Base-by-base conservation (phyloP, 2,797 vertebrate species). In the Clangula hyemalis region DNA sequence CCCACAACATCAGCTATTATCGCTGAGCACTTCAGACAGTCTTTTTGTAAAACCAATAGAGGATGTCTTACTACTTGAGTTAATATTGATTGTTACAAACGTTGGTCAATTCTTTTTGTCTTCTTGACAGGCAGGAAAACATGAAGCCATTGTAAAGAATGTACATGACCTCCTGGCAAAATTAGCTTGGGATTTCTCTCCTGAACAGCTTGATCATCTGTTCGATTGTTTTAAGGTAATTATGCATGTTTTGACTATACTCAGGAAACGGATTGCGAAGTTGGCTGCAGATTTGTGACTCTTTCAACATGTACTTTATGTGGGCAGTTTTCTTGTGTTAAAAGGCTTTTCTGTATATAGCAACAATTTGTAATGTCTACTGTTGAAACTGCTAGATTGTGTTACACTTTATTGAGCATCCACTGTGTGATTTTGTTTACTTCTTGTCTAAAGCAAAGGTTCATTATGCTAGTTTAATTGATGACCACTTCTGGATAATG, bases 111-210 rank as follows among this genome's bases (percentile, higher is more conserved):
- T 85, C n/a, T 85, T 91, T 86, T 39, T 95, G 69, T 86, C 27
- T n/a, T 80, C 83, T 61, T 80, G 75, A 91, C 88, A 99, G 99
- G 99, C 99, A 92, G 99, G 99, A 89, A 99, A 99, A 94, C 99
- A 99, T 81, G 99, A 99, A 98, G 99, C 99, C 81, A 99, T 99
- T 98, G 99, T 99, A 92, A 99, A 99, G 97, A 99, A 99, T 93
- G 99, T 99, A 94, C 99, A 99, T 80, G 99, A 99, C 97, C 98
- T 99, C 41, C 98, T 99, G 77, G 99, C 99, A 90, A 99, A 99
- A 97, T 97, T 99, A 96, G 99, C 99, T 2, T 99, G 99, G 99
- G 99, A 99, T 98, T 99, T 99, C 97, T 99, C 99, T 84, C 99
- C 99, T 78, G 99, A 99, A 96, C 99, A 99, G 97, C 99, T 99